These are phyloP conservation scores for Sinocyclocheilus maitianheensis DNA, from an alignment of 2,113 vertebrate genomes.

Conservation along the genomic window DNA sequence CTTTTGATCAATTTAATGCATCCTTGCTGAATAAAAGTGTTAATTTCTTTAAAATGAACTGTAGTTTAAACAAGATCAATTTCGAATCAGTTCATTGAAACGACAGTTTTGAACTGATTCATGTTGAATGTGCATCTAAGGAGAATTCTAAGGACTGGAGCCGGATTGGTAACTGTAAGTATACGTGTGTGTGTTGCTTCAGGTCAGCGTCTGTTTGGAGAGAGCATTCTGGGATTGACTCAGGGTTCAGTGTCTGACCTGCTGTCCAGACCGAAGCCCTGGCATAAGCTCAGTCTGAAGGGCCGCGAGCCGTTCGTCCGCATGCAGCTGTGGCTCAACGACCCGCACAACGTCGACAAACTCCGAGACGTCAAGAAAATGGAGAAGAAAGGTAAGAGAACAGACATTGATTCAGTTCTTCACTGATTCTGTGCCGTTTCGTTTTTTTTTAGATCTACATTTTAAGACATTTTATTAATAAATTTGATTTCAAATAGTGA, in stretches of 20 bases:
- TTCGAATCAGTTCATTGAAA: neutral
- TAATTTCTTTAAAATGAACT: no score
- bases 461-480: no score
- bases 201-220: slow-evolving; percentile 98
- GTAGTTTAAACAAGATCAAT: no score
- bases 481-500: no score
- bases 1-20: neutral
- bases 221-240: slow-evolving; percentile 96
- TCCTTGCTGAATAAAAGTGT: neutral
- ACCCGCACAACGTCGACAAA: slow-evolving; percentile 95
- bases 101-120: neutral
- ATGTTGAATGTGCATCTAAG: neutral
- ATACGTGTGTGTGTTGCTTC: slow-evolving; percentile 16
- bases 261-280: slow-evolving; percentile 95
- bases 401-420: no score
- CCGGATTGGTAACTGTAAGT: neutral
- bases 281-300: slow-evolving; percentile 98
- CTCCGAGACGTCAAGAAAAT: slow-evolving; percentile 97
- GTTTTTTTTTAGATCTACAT: no score
- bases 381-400: slow-evolving; percentile 93
- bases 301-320: slow-evolving; percentile 96
- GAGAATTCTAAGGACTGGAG: neutral
- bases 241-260: slow-evolving; percentile 98
- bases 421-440: no score
- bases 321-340: slow-evolving; percentile 98